These are phyloP conservation scores for Campylomormyrus tamandua DNA, from an alignment of 2,113 vertebrate genomes.

Conservation along the genomic window DNA sequence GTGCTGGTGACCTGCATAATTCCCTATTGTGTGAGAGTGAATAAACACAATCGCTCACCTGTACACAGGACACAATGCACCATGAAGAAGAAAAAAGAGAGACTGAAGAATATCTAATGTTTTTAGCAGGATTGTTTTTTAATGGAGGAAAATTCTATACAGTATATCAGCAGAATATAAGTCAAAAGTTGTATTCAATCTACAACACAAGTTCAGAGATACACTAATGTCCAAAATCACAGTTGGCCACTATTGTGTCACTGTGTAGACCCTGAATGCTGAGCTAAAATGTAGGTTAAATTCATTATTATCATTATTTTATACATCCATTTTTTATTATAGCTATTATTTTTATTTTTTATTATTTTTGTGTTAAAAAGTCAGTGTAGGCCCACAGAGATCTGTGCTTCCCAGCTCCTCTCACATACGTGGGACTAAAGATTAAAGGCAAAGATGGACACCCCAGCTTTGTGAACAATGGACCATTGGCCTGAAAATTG, in stretches of 20 bases:
- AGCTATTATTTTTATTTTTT: neutral
- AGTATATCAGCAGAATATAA: neutral
- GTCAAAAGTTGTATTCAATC: neutral
- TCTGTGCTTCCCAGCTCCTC: neutral
- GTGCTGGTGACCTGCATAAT: neutral
- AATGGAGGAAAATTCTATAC: neutral
- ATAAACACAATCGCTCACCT: neutral
- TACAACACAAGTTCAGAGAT: neutral
- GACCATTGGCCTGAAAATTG: neutral
- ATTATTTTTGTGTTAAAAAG: neutral
- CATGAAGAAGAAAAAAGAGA: neutral
- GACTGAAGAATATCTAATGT: neutral
- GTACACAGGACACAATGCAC: neutral
- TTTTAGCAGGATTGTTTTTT: neutral
- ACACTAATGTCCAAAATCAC: neutral
- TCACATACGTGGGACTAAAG: neutral
- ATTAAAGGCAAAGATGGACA: neutral
- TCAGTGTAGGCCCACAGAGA: neutral
- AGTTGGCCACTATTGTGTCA: neutral
- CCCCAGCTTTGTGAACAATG: neutral
- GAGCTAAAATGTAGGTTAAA: neutral
- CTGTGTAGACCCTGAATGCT: neutral
- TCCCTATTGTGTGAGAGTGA: neutral
- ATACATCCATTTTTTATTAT: neutral
- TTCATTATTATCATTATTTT: neutral